Base-by-base conservation (phyloP, 2,888 invertebrate genomes). In the Folsomia candida region DNA sequence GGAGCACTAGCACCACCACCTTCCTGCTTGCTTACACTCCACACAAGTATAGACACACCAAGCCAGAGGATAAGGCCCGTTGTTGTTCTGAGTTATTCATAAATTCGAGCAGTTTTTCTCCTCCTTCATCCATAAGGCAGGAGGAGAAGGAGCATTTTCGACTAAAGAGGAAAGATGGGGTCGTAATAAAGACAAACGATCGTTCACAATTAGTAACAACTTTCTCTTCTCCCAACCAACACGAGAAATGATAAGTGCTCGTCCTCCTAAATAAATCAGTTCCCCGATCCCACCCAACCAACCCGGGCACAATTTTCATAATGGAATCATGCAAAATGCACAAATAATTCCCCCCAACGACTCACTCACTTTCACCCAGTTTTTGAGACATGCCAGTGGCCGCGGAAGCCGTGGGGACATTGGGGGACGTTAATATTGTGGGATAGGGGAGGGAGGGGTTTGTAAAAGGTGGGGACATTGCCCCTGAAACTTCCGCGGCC, bases 321-420 rank as follows among this genome's bases (percentile, higher is more conserved):
- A 62, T 62, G 62, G 62, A 64, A 64, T 64, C 47, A 64, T 64
- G 24, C 37, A 64, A 51, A 47, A 64, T 64, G 51, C 37, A 64
- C 63, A 64, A 20, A 54, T 54, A 54, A 54, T 20, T 54, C 6
- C 11, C 37, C 37, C 37, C 37, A 37, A 54, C 20, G 18, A 20
- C 54, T n/a, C 54, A 54, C 6, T n/a, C 54, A 6, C 54, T 4
- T 54, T 54, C 37, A 9, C 37, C 37, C 4, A 14, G 37, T 37
- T 37, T 37, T 37, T n/a, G n/a, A n/a, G n/a, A n/a, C n/a, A n/a
- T n/a, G n/a, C n/a, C n/a, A n/a, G n/a, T n/a, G n/a, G n/a, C n/a
- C n/a, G n/a, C n/a, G n/a, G n/a, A n/a, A n/a, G n/a, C n/a, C n/a
- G n/a, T n/a, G n/a, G n/a, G n/a, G n/a, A n/a, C n/a, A n/a, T n/a